Conservation (phyloP, 2,113 vertebrate species). For the Epinephelus lanceolatus region DNA sequence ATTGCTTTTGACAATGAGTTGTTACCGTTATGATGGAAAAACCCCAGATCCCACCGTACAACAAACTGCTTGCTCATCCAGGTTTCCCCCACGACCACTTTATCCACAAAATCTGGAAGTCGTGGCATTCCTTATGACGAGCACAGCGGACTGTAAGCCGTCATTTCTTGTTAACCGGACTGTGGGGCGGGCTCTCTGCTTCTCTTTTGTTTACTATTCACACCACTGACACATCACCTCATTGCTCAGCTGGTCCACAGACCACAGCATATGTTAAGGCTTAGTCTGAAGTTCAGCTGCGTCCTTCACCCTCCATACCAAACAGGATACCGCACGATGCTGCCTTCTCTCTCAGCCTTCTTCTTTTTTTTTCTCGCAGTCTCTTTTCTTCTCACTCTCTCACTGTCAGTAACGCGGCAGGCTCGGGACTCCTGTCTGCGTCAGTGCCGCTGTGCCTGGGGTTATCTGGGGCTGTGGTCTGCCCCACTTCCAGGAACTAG, state of each 20-base stretch:
- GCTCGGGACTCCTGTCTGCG: slow-evolving; percentile 68
- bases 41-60: not conserved
- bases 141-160: not conserved
- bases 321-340: slow-evolving; percentile 77
- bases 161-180: slow-evolving; percentile 50
- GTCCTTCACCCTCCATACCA: slow-evolving; percentile 59
- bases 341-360: slow-evolving; percentile 28
- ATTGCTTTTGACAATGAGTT: not conserved
- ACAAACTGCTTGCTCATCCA: not conserved
- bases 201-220: slow-evolving; percentile 64
- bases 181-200: slow-evolving; percentile 1
- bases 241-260: slow-evolving; percentile 62
- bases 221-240: slow-evolving; percentile 42
- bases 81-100: slow-evolving; percentile 3
- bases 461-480: slow-evolving; percentile 86
- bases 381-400: slow-evolving; percentile 2
- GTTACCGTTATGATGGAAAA: not conserved
- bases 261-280: slow-evolving; percentile 72
- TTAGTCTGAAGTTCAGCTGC: slow-evolving; percentile 41
- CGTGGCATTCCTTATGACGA: not conserved
- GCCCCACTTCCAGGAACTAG: slow-evolving; percentile 87
- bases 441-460: slow-evolving; percentile 69
- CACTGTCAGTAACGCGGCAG: slow-evolving; percentile 39
- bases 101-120: not conserved
- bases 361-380: slow-evolving; percentile 21